These are phyloP conservation scores for Drosophila fungiperda DNA, from an alignment of 2,888 invertebrate species.

Conservation along the genomic window DNA sequence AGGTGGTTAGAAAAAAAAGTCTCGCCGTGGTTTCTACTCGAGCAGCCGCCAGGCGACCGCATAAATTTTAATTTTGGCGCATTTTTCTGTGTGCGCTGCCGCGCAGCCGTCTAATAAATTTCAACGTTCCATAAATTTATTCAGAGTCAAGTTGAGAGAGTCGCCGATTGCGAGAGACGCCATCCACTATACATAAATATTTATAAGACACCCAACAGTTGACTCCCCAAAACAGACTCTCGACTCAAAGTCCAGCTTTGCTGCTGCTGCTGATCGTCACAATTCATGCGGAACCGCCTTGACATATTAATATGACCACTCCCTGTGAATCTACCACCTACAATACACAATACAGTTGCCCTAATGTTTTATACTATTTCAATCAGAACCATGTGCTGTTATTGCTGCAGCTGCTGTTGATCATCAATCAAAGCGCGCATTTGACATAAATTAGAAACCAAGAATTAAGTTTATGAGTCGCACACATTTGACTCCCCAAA, in stretches of 20 bases:
- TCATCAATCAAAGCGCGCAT: conserved; percentile 79
- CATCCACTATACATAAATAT: conserved; percentile 7
- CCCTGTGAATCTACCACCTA: conserved; percentile 2
- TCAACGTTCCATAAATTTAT: conserved; percentile 75
- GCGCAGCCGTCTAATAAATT: conserved; percentile 72
- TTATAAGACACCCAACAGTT: conserved; percentile 1
- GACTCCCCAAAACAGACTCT: conserved; percentile 4
- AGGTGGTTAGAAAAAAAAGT: conserved; percentile 4
- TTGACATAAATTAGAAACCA: conserved; percentile 80
- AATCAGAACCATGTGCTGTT: conserved; percentile 2
- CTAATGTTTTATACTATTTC: conserved; percentile 4
- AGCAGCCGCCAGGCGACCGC: conserved; percentile 50
- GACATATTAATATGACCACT: conserved; percentile 67
- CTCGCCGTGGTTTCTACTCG: conserved; percentile 48
- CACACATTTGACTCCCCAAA: conserved; percentile 17
- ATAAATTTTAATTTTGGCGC: conserved; percentile 80
- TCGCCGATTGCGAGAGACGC: conserved; percentile 9
- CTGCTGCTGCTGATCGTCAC: conserved; percentile 21
- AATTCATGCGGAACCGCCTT: conserved; percentile 62
- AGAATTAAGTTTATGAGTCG: conserved; percentile 59
- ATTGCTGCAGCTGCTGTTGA: conserved; percentile 30
- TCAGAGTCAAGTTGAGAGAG: conserved; percentile 73
- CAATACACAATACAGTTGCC: conserved; percentile 1
- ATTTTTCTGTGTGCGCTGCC: conserved; percentile 69
- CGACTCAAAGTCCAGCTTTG: conserved; percentile 10